phyloP scores from a whole-genome alignment of 2,888 invertebrate genomes.

The Pristionchus mayeri region DNA sequence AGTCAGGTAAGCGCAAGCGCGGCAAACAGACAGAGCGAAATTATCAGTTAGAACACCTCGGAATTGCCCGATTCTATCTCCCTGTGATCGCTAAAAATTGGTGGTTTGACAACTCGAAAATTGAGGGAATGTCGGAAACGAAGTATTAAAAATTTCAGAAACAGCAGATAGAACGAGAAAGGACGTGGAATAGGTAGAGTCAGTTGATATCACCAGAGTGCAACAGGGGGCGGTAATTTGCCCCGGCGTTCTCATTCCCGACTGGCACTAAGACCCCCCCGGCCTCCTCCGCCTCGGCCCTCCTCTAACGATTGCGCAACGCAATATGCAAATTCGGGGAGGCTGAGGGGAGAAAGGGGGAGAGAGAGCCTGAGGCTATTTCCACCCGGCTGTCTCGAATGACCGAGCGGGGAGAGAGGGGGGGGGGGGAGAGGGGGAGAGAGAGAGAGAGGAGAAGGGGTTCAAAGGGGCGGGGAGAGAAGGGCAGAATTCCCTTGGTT shows the following conservation, averaged over 20 bases:
- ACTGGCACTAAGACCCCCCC: constrained; percentile 14
- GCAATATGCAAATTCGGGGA: constrained; percentile 15
- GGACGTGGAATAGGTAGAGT: not conserved
- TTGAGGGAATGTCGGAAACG: not conserved
- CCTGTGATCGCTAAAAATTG: too few relatives aligned
- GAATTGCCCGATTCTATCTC: too few relatives aligned
- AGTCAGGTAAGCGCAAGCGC: too few relatives aligned
- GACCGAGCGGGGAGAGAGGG: too few relatives aligned
- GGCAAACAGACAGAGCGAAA: too few relatives aligned
- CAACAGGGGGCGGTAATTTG: too few relatives aligned
- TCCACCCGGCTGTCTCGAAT: constrained; percentile 23
- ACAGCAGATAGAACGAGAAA: not conserved
- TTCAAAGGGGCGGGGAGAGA: not conserved
- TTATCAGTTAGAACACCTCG: too few relatives aligned
- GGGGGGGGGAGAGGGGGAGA: too few relatives aligned
- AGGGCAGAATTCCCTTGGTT: not conserved
- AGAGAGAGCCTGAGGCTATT: constrained; percentile 7
- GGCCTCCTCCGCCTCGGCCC: too few relatives aligned
- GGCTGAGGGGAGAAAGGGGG: not conserved
- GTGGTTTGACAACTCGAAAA: not conserved
- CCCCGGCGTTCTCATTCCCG: not conserved
- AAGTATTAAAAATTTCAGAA: not conserved
- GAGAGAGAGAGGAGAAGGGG: not conserved
- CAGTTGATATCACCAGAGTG: not conserved
- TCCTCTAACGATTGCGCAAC: constrained; percentile 13